These are phyloP conservation scores for Zeus faber DNA, from an alignment of 2,113 vertebrate genomes.

Conservation along the genomic window DNA sequence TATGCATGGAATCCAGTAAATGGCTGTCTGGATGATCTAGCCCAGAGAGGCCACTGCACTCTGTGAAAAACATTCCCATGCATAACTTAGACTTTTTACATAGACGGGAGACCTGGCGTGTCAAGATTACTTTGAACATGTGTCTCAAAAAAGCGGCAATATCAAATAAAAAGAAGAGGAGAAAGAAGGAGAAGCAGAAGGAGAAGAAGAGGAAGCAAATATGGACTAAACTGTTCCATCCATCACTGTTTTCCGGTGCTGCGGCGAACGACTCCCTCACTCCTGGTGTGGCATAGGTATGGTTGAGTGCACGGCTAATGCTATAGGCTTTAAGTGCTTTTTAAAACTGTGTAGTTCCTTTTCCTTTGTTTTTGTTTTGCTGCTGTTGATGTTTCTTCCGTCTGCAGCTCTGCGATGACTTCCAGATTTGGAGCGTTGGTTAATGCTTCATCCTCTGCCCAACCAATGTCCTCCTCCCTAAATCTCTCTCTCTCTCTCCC, in stretches of 20 bases:
- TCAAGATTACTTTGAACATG: no score
- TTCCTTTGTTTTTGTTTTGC: constrained; percentile 28
- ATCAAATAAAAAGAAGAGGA: no score
- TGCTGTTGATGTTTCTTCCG: constrained; percentile 22
- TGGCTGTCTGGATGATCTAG: constrained; percentile 43
- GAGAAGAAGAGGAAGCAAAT: no score
- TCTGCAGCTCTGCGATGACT: constrained; percentile 35
- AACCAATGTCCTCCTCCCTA: constrained; percentile 48
- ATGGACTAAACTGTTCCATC: no score
- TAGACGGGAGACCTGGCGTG: background rate
- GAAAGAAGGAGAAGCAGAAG: no score
- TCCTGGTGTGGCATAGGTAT: constrained; percentile 20
- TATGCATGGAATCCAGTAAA: constrained; percentile 55
- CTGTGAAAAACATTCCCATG: constrained; percentile 35
- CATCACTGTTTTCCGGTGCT: no score
- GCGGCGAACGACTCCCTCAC: no score
- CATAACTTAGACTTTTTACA: background rate
- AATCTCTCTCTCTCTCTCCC: constrained; percentile 35
- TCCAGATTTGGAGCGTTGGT: constrained; percentile 35
- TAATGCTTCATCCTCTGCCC: constrained; percentile 45
- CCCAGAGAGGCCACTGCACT: constrained; percentile 18
- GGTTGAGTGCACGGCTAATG: constrained; percentile 38
- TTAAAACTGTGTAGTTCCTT: constrained; percentile 34
- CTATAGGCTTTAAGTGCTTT: constrained; percentile 58
- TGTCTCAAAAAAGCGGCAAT: no score